Base-by-base conservation (phyloP, 2,888 invertebrate species). In the Timema cristinae region DNA sequence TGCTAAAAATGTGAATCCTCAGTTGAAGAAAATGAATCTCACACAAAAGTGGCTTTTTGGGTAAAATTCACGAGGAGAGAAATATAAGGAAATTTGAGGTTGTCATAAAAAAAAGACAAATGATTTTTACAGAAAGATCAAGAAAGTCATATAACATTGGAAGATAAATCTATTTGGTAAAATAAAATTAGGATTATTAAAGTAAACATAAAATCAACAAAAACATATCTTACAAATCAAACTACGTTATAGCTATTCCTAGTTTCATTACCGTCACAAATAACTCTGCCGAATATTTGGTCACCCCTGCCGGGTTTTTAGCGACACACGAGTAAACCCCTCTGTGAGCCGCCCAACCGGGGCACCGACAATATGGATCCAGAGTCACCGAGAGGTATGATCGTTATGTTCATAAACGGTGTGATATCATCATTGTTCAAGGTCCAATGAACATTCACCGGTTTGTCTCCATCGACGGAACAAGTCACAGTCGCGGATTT, bases 401-500 rank as follows among this genome's bases (percentile, higher is more conserved):
- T 61, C 59, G 67, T 67, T 13, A 71, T 61, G 15, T 67, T 67
- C 47, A 67, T 67, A 75, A n/a, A 52, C 5, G 71, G 54, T 32
- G 32, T 32, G 32, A 88, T 59, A 84, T 83, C 7, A 80, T 75
- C 68, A 79, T 77, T 7, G 77, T 91, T 90, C 82, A 92, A 89
- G 72, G 87, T 88, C 92, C 92, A 92, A 69, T 85, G 84, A 76
- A 93, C 89, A 76, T 87, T 87, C 78, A 93, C 84, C 68, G 93
- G 93, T 75, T 89, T 83, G 82, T 92, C 92, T 74, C 92, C 90
- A 78, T 88, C 88, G 52, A 87, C 83, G 54, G 84, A 84, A 78
- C 88, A 88, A 59, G 84, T 83, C 6, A 86, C 84, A 54, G 85
- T 84, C 66, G 85, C 79, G 47, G 79, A 77, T 50, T 89, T 87